These are phyloP conservation scores for Erpornis zantholeuca DNA, from an alignment of 2,113 vertebrate species.

Conservation along the genomic window DNA sequence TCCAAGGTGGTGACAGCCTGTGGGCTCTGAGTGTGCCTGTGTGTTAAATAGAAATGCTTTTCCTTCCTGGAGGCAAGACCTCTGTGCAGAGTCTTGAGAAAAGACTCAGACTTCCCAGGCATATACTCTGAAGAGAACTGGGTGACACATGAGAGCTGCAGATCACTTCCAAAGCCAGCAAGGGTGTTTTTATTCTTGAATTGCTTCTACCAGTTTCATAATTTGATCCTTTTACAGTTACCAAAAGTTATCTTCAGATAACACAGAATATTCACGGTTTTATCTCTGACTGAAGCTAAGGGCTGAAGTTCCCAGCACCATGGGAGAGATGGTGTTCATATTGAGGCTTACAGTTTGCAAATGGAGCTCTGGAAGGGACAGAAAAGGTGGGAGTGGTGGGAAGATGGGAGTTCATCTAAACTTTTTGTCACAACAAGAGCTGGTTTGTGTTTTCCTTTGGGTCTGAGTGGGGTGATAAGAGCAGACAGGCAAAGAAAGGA, in stretches of 20 bases:
- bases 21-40: fast-evolving
- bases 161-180: not conserved
- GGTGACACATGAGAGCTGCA: not conserved
- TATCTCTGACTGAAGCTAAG: not conserved
- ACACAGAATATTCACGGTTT: not conserved
- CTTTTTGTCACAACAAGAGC: not conserved
- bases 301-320: not conserved
- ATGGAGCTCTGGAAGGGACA: not conserved
- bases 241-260: not conserved
- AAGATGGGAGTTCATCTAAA: not conserved
- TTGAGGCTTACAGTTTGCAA: not conserved
- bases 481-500: not conserved
- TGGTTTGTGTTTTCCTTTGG: not conserved
- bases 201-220: not conserved
- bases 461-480: not conserved
- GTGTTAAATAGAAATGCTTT: fast-evolving
- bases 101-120: not conserved
- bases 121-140: not conserved
- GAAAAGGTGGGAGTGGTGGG: not conserved
- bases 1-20: not conserved
- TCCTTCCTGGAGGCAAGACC: not conserved
- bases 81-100: not conserved
- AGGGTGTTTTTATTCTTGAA: not conserved
- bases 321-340: fast-evolving
- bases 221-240: not conserved